These are phyloP conservation scores for Sinosuthora webbiana DNA, from an alignment of 2,113 vertebrate species.

Conservation along the genomic window DNA sequence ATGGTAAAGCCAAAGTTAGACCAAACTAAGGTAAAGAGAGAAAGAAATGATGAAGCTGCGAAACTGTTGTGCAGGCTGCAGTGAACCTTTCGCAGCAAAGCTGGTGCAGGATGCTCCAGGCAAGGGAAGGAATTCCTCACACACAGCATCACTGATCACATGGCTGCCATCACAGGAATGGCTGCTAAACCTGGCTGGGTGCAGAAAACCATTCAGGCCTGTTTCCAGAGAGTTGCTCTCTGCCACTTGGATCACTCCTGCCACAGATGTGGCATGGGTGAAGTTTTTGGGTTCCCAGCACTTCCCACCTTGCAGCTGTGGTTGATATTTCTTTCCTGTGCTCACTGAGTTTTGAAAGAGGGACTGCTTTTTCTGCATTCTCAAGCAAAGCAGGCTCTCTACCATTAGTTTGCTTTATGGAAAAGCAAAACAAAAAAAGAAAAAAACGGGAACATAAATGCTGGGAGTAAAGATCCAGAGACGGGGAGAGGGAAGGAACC, in stretches of 20 bases:
- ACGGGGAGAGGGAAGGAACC: not conserved
- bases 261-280: too few relatives aligned
- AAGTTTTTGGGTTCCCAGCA: not conserved
- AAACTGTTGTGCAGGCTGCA: not conserved
- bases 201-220: not conserved
- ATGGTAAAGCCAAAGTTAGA: not conserved
- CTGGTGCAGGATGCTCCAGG: not conserved
- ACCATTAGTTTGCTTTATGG: not conserved
- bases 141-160: not conserved
- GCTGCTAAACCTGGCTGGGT: not conserved
- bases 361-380: not conserved
- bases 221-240: not conserved
- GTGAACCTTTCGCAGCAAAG: not conserved
- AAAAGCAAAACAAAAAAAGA: not conserved
- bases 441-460: not conserved
- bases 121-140: not conserved
- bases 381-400: not conserved
- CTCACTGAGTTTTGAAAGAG: not conserved
- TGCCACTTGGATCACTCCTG: not conserved
- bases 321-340: not conserved
- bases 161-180: fast-evolving
- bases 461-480: not conserved
- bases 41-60: not conserved
- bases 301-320: not conserved
- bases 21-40: not conserved